Percentiles rank a stretch among this genome's conserved stretches.
These are phyloP conservation scores for Chelonus insularis DNA, from an alignment of 1,140 invertebrate genomes.

Conservation along the genomic window DNA sequence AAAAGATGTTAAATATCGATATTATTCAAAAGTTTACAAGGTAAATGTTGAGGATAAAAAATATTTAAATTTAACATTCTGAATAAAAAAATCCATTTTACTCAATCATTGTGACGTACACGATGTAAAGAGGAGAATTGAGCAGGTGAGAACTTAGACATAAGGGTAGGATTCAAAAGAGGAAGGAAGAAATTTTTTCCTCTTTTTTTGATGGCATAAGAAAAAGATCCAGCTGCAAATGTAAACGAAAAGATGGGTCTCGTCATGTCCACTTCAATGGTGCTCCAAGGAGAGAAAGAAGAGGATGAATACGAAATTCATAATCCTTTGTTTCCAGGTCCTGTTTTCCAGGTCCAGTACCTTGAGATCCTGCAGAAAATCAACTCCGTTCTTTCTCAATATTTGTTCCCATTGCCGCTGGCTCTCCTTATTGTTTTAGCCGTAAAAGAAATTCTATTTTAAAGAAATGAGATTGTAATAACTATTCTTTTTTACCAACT, in stretches of 20 bases:
- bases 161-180: not conserved
- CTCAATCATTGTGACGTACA: not conserved
- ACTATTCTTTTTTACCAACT: slow-evolving; percentile 9
- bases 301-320: slow-evolving; percentile 38
- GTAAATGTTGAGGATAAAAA: too few species aligned
- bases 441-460: not conserved
- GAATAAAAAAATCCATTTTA: not conserved
- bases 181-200: not conserved
- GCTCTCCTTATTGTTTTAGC: slow-evolving; percentile 47
- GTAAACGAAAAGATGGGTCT: slow-evolving; percentile 4
- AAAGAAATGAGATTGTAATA: not conserved
- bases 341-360: slow-evolving; percentile 57
- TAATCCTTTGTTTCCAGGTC: slow-evolving; percentile 63
- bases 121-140: not conserved
- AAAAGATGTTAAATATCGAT: too few species aligned
- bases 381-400: slow-evolving; percentile 49
- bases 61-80: too few species aligned
- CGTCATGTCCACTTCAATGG: not conserved
- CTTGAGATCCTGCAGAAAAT: slow-evolving; percentile 58
- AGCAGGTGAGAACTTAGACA: not conserved
- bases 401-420: slow-evolving; percentile 54
- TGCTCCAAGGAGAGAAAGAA: slow-evolving; percentile 14
- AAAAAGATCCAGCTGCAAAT: not conserved
- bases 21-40: too few species aligned
- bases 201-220: not conserved